Evolutionary conservation across 2,888 invertebrate genomes (phyloP), one percentile per base, ranked within the genome.

Genomic region (Microdon myrmicae): DNA sequence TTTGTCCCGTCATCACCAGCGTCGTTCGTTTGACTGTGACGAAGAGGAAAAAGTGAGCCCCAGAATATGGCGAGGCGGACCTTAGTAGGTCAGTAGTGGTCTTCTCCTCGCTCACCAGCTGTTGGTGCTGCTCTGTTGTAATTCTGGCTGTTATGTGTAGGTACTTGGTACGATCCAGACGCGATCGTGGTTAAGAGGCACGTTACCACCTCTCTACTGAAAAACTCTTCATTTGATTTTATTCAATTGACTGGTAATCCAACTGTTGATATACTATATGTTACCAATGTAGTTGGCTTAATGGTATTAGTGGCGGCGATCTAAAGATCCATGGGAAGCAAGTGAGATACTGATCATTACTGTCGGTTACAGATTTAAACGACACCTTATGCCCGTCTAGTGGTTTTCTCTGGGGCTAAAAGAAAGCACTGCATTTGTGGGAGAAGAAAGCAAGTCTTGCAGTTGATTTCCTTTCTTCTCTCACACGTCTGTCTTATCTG

Each of bases 1-100:
- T 75, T 74, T 73, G 74, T 68, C 67, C 67, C 67, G 67, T 64
- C 69, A 66, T 67, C 68, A 68, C 68, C 68, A 68, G 49, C 67
- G 68, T 66, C 69, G 58, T 68, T 64, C 67, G 67, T 66, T 70
- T 69, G 69, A 70, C 69, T 69, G 70, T 69, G 68, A 68, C 67
- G 67, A 67, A 67, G 55, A 70, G 69, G 70, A 71, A 70, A 71
- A 71, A 71, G 71, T 71, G 69, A 70, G 69, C 58, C 58, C 56
- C 64, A 47, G 56, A 67, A 67, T 67, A 64, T 34, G 19, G 47
- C 51, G 23, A 61, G 59, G 54, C 66, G 44, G 45, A 54, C 32
- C 68, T 76, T 76, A 75, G 76, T 77, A 75, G 77, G 76, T 76
- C 77, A 76, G 76, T 77, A 75, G 76, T 77, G 75, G 75, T 72